Conservation (phyloP, 2,888 invertebrate species). For the Drosophila niveifrons region DNA sequence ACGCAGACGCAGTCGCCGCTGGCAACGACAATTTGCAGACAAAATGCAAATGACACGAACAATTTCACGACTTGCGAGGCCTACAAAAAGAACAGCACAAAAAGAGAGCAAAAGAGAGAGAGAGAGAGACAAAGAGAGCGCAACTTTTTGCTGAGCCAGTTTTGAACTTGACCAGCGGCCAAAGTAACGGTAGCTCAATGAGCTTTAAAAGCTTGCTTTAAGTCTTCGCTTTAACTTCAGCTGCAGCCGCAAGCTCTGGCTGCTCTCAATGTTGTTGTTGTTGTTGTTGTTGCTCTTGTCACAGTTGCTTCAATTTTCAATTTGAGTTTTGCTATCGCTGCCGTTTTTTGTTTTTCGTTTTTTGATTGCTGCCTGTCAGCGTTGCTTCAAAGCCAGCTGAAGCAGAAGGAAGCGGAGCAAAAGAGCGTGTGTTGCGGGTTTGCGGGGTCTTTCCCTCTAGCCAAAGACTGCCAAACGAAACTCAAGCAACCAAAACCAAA, state of each 20-base stretch:
- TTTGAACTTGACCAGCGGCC: conserved; percentile 40
- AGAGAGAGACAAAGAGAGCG: no score
- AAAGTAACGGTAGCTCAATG: conserved; percentile 52
- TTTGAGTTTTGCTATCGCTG: conserved; percentile 60
- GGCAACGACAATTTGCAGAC: conserved; percentile 80
- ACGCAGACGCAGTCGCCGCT: conserved; percentile 39
- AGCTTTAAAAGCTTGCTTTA: conserved; percentile 17
- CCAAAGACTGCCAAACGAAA: conserved; percentile 32
- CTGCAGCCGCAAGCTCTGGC: conserved; percentile 17
- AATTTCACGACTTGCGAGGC: conserved; percentile 56
- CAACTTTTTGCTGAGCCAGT: conserved; percentile 31
- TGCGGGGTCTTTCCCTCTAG: conserved; percentile 40
- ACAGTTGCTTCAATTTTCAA: conserved; percentile 22
- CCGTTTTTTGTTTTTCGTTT: conserved; percentile 55
- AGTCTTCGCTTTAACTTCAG: conserved; percentile 7
- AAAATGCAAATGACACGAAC: conserved; percentile 79
- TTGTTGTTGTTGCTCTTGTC: not conserved
- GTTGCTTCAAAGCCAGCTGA: not conserved
- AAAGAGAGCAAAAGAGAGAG: not conserved
- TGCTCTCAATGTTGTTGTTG: conserved; percentile 2
- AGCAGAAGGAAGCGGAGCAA: not conserved
- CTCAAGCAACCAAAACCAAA: conserved; percentile 44
- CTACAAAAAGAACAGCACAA: conserved; percentile 45
- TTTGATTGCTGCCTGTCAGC: conserved; percentile 63
- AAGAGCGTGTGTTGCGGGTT: conserved; percentile 20